Percentiles rank a stretch among this genome's conserved stretches.
These are phyloP conservation scores for Atta texana DNA, from an alignment of 1,140 invertebrate genomes.

Conservation along the genomic window DNA sequence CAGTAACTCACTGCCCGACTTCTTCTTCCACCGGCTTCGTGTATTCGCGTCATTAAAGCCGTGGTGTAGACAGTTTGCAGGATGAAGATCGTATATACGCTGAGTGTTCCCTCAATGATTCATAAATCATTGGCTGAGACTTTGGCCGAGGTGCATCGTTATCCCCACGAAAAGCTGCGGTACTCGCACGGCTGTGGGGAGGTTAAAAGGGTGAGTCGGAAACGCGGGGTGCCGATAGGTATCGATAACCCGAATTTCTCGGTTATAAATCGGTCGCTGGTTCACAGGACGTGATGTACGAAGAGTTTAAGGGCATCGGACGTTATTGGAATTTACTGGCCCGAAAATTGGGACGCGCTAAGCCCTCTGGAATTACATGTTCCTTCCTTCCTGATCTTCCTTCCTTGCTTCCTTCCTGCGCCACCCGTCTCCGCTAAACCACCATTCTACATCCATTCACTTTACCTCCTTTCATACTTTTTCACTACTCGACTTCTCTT, in stretches of 20 bases:
- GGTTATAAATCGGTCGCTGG: slow-evolving; percentile 79
- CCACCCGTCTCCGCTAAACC: slow-evolving; percentile 50
- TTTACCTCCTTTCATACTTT: not conserved
- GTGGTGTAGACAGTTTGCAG: not conserved
- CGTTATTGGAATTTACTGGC: slow-evolving; percentile 83
- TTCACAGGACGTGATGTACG: slow-evolving; percentile 75
- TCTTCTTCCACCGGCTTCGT: slow-evolving; percentile 6
- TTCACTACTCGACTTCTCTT: slow-evolving; percentile 51
- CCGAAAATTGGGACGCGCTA: slow-evolving; percentile 81
- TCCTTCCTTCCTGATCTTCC: slow-evolving; percentile 66
- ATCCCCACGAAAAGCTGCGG: slow-evolving; percentile 36
- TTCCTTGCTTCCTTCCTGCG: slow-evolving; percentile 53
- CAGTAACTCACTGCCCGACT: slow-evolving; percentile 33
- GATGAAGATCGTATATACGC: slow-evolving; percentile 27
- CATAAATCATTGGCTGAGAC: slow-evolving; percentile 45
- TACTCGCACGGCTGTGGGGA: not conserved
- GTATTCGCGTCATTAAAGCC: slow-evolving; percentile 44
- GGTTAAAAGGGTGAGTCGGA: not conserved
- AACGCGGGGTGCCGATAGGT: slow-evolving; percentile 63
- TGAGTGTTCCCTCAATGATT: slow-evolving; percentile 40
- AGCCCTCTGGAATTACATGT: slow-evolving; percentile 75
- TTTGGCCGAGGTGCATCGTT: slow-evolving; percentile 27
- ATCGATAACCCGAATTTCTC: slow-evolving; percentile 80
- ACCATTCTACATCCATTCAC: slow-evolving; percentile 40
- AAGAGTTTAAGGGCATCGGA: slow-evolving; percentile 79